Evolutionary conservation across 2,797 vertebrate genomes (phyloP), one percentile per base, ranked within the genome.

Genomic region (Crocidura indochinensis): DNA sequence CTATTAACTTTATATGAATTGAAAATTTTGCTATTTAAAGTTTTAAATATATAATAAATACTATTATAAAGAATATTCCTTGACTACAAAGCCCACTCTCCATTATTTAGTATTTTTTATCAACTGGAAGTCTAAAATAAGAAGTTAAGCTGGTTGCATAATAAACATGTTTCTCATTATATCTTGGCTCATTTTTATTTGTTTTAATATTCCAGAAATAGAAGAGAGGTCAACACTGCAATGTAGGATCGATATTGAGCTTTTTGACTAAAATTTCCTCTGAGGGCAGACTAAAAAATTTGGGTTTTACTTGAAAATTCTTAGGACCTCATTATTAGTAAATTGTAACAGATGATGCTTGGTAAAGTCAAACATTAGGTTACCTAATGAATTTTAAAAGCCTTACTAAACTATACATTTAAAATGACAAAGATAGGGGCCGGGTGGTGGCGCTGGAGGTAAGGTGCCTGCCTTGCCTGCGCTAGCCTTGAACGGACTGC

Each of bases 21-120:
- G 51, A 56, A 68, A 78, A 75, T 77, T 74, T 84, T 87, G 29
- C 27, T 64, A 53, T 53, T 53, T 68, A 76, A 56, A 38, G 38
- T 38, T 38, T 38, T 38, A 83, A 76, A 91, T 77, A n/a, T 76
- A 91, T 82, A 78, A 68, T 83, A 88, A 44, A 65, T 14, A 10
- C 20, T 72, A 47, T 31, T 51, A 29, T 65, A 92, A 74, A 88
- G 77, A 44, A 56, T 84, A 38, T 38, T 38, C 38, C 91, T 93
- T 60, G n/a, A 94, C 44, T 80, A 91, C 46, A 94, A 94, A 60
- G 65, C 27, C 69, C 60, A 67, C 10, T 73, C 79, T 79, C 84
- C n/a, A 80, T 87, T 78, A 69, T 83, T 44, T 88, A 88, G 51
- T 86, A 81, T 85, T 82, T 93, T 92, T 87, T 90, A 93, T 72